Percentiles rank a stretch among this genome's conserved stretches.
phyloP scores from a whole-genome alignment of 1,140 invertebrate genomes.

The Macrosteles quadrilineatus region DNA sequence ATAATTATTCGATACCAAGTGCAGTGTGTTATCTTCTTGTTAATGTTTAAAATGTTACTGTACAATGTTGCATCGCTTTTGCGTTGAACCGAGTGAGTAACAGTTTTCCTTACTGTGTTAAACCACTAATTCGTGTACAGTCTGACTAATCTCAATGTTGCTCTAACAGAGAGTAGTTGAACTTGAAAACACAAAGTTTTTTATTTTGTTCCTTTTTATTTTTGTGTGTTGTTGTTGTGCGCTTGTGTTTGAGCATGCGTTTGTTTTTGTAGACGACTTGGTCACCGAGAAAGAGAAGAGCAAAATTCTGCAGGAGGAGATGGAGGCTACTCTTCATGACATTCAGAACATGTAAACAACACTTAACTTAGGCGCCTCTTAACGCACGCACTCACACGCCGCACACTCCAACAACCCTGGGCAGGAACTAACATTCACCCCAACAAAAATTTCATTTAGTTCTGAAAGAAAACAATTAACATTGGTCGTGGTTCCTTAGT shows the following conservation, averaged over 20 bases:
- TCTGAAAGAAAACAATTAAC: no score
- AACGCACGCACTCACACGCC: background rate
- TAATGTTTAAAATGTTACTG: no score
- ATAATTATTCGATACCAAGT: no score
- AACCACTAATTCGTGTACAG: background rate
- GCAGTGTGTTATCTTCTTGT: no score
- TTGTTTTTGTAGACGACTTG: conserved; percentile 84
- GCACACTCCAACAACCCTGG: conserved; percentile 9
- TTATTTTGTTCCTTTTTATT: conserved; percentile 30
- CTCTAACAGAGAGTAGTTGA: no score
- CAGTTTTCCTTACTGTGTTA: no score
- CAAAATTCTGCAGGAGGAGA: conserved; percentile 95
- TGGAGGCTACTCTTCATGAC: conserved; percentile 98
- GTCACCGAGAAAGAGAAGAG: conserved; percentile 93
- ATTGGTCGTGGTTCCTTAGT: no score
- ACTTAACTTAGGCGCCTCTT: background rate
- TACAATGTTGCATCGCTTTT: background rate
- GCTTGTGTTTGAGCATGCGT: conserved; percentile 42
- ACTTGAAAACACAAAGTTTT: conserved; percentile 21
- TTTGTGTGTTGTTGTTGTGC: conserved; percentile 39
- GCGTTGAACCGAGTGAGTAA: no score
- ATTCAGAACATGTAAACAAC: conserved; percentile 94
- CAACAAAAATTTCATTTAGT: no score
- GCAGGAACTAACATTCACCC: no score
- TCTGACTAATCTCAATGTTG: no score